Evolutionary conservation across 2,797 vertebrate species (phyloP), one percentile per base, ranked within the genome.

Genomic region (Characodon lateralis): DNA sequence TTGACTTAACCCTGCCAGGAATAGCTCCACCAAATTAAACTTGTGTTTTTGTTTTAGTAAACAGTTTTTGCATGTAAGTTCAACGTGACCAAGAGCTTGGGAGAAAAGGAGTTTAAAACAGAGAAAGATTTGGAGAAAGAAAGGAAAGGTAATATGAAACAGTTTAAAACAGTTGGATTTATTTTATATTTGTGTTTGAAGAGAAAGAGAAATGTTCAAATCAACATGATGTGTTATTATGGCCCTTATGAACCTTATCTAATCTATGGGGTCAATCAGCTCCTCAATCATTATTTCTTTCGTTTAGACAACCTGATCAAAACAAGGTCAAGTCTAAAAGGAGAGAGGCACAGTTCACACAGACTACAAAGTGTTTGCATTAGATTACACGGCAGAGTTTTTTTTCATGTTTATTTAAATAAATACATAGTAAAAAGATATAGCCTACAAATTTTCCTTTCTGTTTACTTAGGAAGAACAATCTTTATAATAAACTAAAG

Each of bases 1-100:
- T 93, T 94, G 88, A 89, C 74, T 89, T 92, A 92, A 94, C 93
- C 88, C 85, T 83, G 89, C 88, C 81, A 56, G 81, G 89, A 92
- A 92, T 91, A 94, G 86, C 81, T 83, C 63, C 73, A 63, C 78
- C 77, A 88, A 91, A 92, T 90, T 87, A 88, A 89, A 89, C 69
- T 58, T 66, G 81, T 90, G 78, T 86, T 87, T 90, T 83, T 90
- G 87, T 91, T 94, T 90, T 43, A 70, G 46, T 39, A 43, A 3
- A 12, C 76, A 63, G 68, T 58, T 78, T 77, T 80, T 70, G 50
- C 53, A 31, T 81, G 55, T 78, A 58, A 73, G 76, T 80, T 82
- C 78, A 81, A 73, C 65, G 80, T 41, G 51, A 66, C 28, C 26
- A 35, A 65, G 51, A 10, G 48, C 59, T 51, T 39, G 26, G n/a